These are phyloP conservation scores for Crotalus viridis DNA, from an alignment of 2,113 vertebrate species.

Conservation along the genomic window DNA sequence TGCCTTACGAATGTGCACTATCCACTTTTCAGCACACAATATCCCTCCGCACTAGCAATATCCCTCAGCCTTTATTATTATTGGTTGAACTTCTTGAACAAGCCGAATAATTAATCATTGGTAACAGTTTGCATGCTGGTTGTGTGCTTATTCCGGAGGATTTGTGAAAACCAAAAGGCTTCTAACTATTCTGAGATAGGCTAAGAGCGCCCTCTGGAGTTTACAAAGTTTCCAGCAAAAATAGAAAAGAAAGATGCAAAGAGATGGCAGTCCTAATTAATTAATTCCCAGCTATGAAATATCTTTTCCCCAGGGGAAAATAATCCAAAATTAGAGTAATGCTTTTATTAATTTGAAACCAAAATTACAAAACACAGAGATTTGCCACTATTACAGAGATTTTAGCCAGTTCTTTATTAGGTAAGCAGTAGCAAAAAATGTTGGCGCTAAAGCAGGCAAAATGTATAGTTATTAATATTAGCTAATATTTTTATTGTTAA, in stretches of 20 bases:
- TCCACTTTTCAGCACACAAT: too few species aligned
- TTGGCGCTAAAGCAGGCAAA: neutral
- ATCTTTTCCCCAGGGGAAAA: neutral
- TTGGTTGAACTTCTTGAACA: neutral
- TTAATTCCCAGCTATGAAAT: neutral
- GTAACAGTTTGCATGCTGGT: neutral
- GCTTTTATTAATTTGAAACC: neutral
- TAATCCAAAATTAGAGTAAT: neutral
- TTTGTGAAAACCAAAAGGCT: neutral
- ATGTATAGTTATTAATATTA: neutral
- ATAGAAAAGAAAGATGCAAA: neutral
- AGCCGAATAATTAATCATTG: neutral
- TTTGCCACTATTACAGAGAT: neutral
- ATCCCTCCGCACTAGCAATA: too few species aligned
- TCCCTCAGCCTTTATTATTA: neutral
- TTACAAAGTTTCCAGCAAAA: neutral
- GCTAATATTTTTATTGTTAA: neutral
- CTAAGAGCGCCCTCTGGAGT: slow-evolving; percentile 8
- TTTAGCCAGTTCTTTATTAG: neutral
- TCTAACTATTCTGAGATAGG: neutral
- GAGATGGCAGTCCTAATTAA: too few species aligned
- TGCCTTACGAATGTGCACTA: too few species aligned
- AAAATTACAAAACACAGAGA: neutral
- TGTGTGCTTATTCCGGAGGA: neutral
- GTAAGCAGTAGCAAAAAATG: neutral